Evolutionary conservation across 92 coral and sea anemone genomes (phyloP).

Genomic region (Phenganax subtilis): DNA sequence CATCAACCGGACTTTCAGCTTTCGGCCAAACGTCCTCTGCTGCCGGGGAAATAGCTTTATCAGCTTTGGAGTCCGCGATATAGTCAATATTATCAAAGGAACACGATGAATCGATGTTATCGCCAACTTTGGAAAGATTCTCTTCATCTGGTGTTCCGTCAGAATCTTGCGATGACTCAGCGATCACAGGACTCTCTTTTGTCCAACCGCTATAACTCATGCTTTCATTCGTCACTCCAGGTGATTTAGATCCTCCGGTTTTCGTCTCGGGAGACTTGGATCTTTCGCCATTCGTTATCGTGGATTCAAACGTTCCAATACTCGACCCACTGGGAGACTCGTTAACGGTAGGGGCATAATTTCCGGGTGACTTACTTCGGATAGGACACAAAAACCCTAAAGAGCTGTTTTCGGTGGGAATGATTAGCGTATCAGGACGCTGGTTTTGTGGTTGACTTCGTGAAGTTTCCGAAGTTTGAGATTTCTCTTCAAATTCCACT

Average conservation of each 20-base stretch:
- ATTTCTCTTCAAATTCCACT: neutral
- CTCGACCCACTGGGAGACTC: neutral
- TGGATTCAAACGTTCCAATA: neutral
- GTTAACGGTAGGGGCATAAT: neutral
- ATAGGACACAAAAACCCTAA: neutral
- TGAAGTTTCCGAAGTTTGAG: neutral
- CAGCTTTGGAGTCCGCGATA: neutral
- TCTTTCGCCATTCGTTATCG: neutral
- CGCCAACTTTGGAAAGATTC: slow-evolving; percentile 1
- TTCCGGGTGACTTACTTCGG: slow-evolving; percentile 1
- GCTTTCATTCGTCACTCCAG: neutral
- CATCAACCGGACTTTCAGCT: slow-evolving; percentile 3
- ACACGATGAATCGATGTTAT: slow-evolving; percentile 14
- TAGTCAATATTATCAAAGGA: slow-evolving; percentile 15
- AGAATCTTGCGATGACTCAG: neutral
- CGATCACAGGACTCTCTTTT: neutral
- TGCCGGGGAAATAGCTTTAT: neutral
- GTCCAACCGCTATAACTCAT: neutral
- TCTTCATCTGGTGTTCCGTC: slow-evolving; percentile 1
- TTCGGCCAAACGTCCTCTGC: neutral
- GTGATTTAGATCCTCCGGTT: neutral
- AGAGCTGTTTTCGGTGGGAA: neutral
- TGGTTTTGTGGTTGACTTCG: neutral
- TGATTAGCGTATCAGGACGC: neutral
- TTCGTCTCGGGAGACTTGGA: neutral